Base-by-base conservation (phyloP, 2,888 invertebrate species). In the Lithophane semibrunnea region DNA sequence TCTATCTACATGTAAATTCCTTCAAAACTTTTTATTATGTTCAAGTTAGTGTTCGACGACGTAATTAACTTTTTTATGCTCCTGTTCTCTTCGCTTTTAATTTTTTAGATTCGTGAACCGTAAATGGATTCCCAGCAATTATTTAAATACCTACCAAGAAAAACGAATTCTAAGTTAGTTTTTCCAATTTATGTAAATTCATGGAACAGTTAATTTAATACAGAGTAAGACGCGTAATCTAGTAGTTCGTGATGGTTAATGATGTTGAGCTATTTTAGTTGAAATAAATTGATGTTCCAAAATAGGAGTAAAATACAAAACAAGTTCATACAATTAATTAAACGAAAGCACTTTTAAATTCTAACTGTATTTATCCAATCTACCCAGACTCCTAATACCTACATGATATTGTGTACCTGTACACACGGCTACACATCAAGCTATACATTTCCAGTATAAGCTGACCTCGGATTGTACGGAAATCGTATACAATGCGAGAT, bases 41-140 rank as follows among this genome's bases (percentile, higher is more conserved):
- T 77, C 37, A 71, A 72, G 76, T 73, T 68, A 78, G 67, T 70
- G 37, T 74, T 75, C 47, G 54, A 60, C 83, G 82, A 79, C 83
- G 84, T 88, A 79, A 85, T 80, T 61, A 44, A 24, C 44, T 89
- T 84, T 83, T 86, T 88, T 54, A 47, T 49, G 75, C 81, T 82
- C 75, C 79, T 79, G 80, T 83, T 82, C 42, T 72, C 63, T 77
- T 67, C 29, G 56, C n/a, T 75, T 42, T 63, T 58, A 13, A 37
- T 56, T 84, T 79, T 80, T 82, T 80, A 61, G 68, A 71, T 69
- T 13, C 47, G 49, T 52, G 49, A 72, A 69, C 52, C 52, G 56
- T 76, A 67, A 73, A 73, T 63, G 74, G 61, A 68, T 79, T 75
- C 68, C n/a, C 75, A 76, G 54, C 67, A 75, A 83, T 86, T 81